Evolutionary conservation across 2,888 invertebrate species (phyloP), one percentile per base, ranked within the genome.

Genomic region (Xanthorhoe spadicearia): DNA sequence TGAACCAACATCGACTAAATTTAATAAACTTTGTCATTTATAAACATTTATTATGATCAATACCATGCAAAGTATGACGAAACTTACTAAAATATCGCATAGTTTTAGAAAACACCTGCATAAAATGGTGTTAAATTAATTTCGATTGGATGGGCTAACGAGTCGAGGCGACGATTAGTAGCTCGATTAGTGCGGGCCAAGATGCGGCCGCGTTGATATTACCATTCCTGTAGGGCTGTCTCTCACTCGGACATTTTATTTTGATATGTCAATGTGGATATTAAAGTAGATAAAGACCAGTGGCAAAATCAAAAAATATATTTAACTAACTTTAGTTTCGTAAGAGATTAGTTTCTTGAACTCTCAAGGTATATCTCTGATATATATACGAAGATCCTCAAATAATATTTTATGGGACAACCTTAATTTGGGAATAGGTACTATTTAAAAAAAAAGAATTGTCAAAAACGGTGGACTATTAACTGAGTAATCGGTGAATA

Each of bases 141-240:
- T 65, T 52, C 51, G 54, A 49, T 61, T 46, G 64, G 68, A 58
- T 62, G 61, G 65, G 67, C 62, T 70, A 71, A 70, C 62, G 69
- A 71, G 69, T 51, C 54, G 61, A 72, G 72, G 77, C 76, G 77
- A 77, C 74, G 74, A 88, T 88, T 87, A 88, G 85, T 88, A 78
- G 88, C 86, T 86, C 91, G 89, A 90, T 92, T 90, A 90, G 85
- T 84, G 83, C 82, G 82, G 81, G 83, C 84, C 82, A 83, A 87
- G 85, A 83, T 78, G 79, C 83, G 80, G 75, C 75, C 75, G 80
- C 64, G 43, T 58, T 65, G 65, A 65, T 69, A 62, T 64, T 68
- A 59, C 56, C 52, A 65, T 61, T 55, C 46, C 28, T 5, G 10
- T 52, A 69, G 68, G 68, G 68, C 17, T 68, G 68, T 19, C 61